Evolutionary conservation across 37 sponge, comb jelly and placozoan genomes (phyloP), one percentile per base, ranked within the genome.

Genomic region (Theonella swinhoei): DNA sequence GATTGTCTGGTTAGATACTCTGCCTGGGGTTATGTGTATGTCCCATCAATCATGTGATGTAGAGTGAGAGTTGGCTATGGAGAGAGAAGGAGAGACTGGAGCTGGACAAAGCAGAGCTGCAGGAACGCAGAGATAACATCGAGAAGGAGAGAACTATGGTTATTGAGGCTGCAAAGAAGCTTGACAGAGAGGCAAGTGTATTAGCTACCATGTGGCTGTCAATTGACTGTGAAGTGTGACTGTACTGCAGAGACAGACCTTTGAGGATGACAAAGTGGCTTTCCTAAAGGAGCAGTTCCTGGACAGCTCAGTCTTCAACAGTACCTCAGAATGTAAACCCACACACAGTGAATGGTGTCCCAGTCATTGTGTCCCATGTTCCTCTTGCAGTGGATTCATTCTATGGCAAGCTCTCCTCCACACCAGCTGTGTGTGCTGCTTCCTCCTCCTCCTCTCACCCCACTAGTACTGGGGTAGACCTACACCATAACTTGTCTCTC

Each of bases 261-360:
- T 47, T 47, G 54, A 47, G 54, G 54, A 47, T 14, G 54, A 47
- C 54, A 47, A 47, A 14, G 54, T 47, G 7, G 64, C 73, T 11
- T 88, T 88, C 37, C 39, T 88, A 8, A 28, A 34, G 3, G 81
- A 88, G 24, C 81, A 88, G 70, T 79, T 79, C 62, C 61, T 81
- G 68, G 71, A 81, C 37, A 39, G 54, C 7, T 81, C 81, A 42
- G 60, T 81, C 47, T 81, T 81, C 31, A 64, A 63, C 42, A 47
- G 14, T 14, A 47, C 54, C 54, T 17, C 54, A 17, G 54, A 47
- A 47, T 47, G 54, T 47, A 47, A 47, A 14, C 14, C 54, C 54
- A 47, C 14, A 7, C 14, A 17, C 54, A 17, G 54, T 47, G 14
- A 14, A 17, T 47, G 54, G 7, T n/a, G n/a, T n/a, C n/a, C n/a